Evolutionary conservation across 2,888 invertebrate genomes (phyloP).

Genomic region (Glyphotaelius pellucidus): DNA sequence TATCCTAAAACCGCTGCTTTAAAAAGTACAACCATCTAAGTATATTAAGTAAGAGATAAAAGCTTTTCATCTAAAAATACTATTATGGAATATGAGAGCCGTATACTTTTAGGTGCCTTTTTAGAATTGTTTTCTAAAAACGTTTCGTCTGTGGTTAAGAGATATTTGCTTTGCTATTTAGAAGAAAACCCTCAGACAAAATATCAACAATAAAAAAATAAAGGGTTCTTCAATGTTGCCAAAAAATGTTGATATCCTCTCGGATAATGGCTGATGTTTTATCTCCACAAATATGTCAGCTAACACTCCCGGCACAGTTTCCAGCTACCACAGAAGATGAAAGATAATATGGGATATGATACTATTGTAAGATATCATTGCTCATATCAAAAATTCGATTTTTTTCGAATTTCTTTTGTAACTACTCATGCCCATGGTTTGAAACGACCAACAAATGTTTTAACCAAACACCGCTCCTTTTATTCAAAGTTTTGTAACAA

Average conservation of each 20-base stretch:
- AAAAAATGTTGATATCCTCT: neutral
- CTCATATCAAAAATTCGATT: too few species aligned
- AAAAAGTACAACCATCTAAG: neutral
- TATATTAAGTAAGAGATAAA: neutral
- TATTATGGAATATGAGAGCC: neutral
- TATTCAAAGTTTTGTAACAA: too few species aligned
- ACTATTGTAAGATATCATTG: neutral
- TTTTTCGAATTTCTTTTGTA: too few species aligned
- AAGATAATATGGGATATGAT: neutral
- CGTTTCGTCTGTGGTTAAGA: neutral
- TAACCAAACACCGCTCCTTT: too few species aligned
- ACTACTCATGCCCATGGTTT: too few species aligned
- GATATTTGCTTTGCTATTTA: neutral
- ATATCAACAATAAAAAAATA: neutral
- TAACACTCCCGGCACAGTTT: neutral
- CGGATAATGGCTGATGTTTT: conserved; percentile 25
- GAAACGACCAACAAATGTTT: too few species aligned
- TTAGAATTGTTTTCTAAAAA: neutral
- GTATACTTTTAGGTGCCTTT: neutral
- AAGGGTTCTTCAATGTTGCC: neutral
- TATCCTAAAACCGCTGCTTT: neutral
- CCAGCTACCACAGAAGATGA: neutral
- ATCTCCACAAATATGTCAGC: conserved; percentile 35
- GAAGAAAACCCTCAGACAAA: neutral
- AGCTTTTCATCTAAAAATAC: neutral